These are phyloP conservation scores for Nannoperca australis DNA, from an alignment of 2,797 vertebrate species.

Conservation along the genomic window DNA sequence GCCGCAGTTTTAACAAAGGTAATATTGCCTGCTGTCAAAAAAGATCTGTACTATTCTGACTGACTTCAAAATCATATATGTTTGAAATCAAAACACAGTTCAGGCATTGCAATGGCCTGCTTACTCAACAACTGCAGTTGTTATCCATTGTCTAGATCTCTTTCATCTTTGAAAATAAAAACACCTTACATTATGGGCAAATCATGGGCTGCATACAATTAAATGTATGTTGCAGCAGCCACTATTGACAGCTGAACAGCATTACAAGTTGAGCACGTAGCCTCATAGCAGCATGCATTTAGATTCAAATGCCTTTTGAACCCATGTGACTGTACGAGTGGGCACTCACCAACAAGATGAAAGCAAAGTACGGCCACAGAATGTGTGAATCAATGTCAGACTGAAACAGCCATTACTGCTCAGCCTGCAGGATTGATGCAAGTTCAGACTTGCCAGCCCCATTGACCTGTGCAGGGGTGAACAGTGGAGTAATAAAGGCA, in stretches of 20 bases:
- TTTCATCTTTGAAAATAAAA: background rate
- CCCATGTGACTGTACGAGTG: slow-evolving; percentile 5
- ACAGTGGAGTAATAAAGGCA: slow-evolving; percentile 11
- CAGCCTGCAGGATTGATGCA: slow-evolving; percentile 37
- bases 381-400: slow-evolving; percentile 45
- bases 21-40: background rate
- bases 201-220: background rate
- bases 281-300: background rate
- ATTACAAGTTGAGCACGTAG: background rate
- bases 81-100: background rate
- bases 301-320: slow-evolving; percentile 33
- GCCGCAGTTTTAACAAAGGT: background rate
- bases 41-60: background rate
- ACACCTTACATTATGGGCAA: slow-evolving; percentile 3
- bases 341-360: slow-evolving; percentile 37
- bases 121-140: background rate
- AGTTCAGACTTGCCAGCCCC: slow-evolving; percentile 33
- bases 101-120: background rate
- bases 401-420: slow-evolving; percentile 32
- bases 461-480: slow-evolving; percentile 33
- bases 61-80: background rate
- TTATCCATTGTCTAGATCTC: slow-evolving; percentile 25
- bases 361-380: slow-evolving; percentile 20
- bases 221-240: slow-evolving; percentile 2
- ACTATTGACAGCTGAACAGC: background rate